Conservation (phyloP, 2,113 vertebrate genomes). For the Oceanites oceanicus region DNA sequence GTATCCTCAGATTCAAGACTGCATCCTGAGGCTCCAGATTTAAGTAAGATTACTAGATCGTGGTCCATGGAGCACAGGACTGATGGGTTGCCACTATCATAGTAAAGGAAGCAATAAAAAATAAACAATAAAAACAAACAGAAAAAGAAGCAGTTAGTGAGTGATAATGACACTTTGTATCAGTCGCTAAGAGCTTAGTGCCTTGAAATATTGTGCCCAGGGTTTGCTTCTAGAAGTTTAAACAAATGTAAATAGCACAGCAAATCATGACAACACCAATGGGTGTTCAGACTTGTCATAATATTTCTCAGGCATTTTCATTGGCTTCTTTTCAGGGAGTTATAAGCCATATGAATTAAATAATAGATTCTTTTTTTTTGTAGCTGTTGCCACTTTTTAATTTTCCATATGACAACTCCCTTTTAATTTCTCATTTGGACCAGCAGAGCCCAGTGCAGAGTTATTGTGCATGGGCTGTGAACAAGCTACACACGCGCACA, state of each 20-base stretch:
- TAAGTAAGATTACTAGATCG: not conserved
- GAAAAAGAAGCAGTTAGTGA: not conserved
- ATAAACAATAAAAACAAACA: not conserved
- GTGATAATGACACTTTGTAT: not conserved
- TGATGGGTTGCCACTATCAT: not conserved
- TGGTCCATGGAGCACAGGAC: not conserved
- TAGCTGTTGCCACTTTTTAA: not conserved
- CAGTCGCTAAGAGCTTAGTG: not conserved
- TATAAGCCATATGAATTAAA: not conserved
- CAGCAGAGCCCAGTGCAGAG: not conserved
- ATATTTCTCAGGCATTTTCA: not conserved
- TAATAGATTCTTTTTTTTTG: not conserved
- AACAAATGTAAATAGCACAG: not conserved
- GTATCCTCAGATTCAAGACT: not conserved
- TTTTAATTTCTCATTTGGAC: not conserved
- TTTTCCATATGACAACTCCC: not conserved
- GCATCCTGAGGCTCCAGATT: not conserved
- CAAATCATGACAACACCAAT: not conserved
- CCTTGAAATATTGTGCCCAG: not conserved
- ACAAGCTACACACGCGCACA: not conserved
- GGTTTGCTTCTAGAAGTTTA: not conserved
- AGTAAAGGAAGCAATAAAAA: not conserved
- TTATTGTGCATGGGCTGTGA: not conserved
- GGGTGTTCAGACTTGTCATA: not conserved
- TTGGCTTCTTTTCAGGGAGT: not conserved